These are phyloP conservation scores for Drosophila arizonae DNA, from an alignment of 1,140 invertebrate genomes.

Conservation along the genomic window DNA sequence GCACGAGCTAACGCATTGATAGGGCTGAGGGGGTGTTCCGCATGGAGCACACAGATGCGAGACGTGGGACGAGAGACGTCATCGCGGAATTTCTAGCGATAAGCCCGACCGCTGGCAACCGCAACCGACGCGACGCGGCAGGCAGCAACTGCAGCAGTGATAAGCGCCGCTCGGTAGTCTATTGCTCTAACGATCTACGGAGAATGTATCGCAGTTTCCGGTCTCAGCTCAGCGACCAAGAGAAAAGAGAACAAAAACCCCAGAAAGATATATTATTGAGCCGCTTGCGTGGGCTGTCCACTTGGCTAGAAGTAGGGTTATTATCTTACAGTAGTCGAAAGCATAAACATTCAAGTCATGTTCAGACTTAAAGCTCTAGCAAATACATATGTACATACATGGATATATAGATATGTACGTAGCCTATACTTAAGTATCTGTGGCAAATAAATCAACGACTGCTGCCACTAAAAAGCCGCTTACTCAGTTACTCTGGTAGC, in stretches of 20 bases:
- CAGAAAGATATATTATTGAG: slow-evolving; percentile 4
- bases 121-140: background rate
- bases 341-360: slow-evolving; percentile 39
- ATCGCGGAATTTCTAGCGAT: slow-evolving; percentile 39
- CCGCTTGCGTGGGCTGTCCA: slow-evolving; percentile 4
- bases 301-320: slow-evolving; percentile 10
- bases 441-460: slow-evolving; percentile 40
- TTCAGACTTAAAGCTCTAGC: background rate
- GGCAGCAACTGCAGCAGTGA: slow-evolving; percentile 32
- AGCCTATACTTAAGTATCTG: slow-evolving; percentile 9
- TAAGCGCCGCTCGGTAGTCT: slow-evolving; percentile 32
- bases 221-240: background rate
- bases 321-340: background rate
- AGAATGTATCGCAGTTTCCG: slow-evolving; percentile 16
- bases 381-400: slow-evolving; percentile 1
- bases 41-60: slow-evolving; percentile 7
- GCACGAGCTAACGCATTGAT: slow-evolving; percentile 57
- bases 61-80: slow-evolving; percentile 8
- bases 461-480: slow-evolving; percentile 50
- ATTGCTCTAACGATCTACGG: slow-evolving; percentile 3
- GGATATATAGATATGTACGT: background rate
- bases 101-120: slow-evolving; percentile 28
- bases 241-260: slow-evolving; percentile 7
- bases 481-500: slow-evolving; percentile 52
- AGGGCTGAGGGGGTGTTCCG: slow-evolving; percentile 10